Evolutionary conservation across 2,888 invertebrate species (phyloP), one percentile per base, ranked within the genome.

Genomic region (Phengaris arion): DNA sequence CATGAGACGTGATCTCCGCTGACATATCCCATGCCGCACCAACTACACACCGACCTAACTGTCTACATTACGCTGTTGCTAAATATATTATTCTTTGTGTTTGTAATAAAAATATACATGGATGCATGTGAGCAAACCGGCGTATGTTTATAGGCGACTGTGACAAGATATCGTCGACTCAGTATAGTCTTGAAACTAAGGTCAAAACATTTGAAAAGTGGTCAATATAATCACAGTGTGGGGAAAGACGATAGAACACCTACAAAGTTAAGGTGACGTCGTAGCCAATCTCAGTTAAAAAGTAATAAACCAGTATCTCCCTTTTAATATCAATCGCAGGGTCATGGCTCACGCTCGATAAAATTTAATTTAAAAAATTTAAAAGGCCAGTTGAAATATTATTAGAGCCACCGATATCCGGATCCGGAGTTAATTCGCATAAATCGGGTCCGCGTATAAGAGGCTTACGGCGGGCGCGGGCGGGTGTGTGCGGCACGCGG

Each of bases 391-490:
- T 72, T 69, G 35, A 72, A 52, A 72, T 52, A 22, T 52, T 54
- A 52, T 54, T 22, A 72, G 54, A 35, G 15, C 72, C 35, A 70
- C 22, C 72, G 35, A 69, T 48, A 52, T 22, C 52, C 52, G 54
- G 64, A 64, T 54, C 54, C 52, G 22, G 35, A 72, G 72, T 54
- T 72, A 72, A 72, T 72, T 72, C 72, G 52, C 52, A 72, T 72
- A 72, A 72, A 72, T 22, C 52, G 72, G 54, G 72, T 72, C 52
- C 74, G 55, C 55, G 74, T 68, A 46, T 76, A 74, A 77, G 69
- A 75, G 77, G 74, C 48, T 52, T 3, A 12, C 74, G 77, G 75
- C 77, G 55, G 54, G 54, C 70, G 76, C 48, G 75, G 74, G 73
- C 55, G 45, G 57, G 45, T 13, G 59, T n/a, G 57, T 9, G 51